Evolutionary conservation across 1,140 invertebrate species (phyloP), one percentile per base, ranked within the genome.

Genomic region (Meloidogyne hapla): DNA sequence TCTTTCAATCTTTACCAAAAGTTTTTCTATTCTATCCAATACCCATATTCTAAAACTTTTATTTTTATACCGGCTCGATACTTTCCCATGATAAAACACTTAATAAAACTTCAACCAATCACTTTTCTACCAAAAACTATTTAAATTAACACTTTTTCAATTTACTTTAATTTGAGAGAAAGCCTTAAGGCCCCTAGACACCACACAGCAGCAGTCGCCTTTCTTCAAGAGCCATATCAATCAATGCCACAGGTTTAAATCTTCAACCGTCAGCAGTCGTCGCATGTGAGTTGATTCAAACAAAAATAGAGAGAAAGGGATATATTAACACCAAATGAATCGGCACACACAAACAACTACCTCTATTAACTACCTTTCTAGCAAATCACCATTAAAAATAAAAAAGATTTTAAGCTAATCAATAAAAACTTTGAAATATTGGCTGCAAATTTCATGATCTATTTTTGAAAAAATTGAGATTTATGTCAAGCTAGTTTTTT

Each of bases 211-310:
- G 48, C 48, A 56, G 48, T 3, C 48, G 48, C 48, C n/a, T 56
- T 13, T 21, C n/a, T 56, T 56, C n/a, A 4, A 33, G 33, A 33
- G 4, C 33, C 33, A 6, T 56, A 56, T 56, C 48, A 56, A 56
- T 56, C 48, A 56, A 56, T 56, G 48, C 48, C 48, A 56, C 48
- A 56, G 18, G 48, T 56, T 56, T n/a, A 56, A 5, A n/a, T 21
- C n/a, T 56, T 56, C n/a, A 56, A 56, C n/a, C 48, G 48, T 56
- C 48, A 56, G 48, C 48, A 56, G 48, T 56, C 48, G 48, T 56
- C n/a, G 12, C 48, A 13, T 13, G 12, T 56, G 48, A 42, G 40
- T 42, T 42, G 12, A 42, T 13, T 42, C 9, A 13, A 56, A n/a
- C 12, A n/a, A 56, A 56, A n/a, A 56, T n/a, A 56, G 1, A 56